phyloP scores from a whole-genome alignment of 2,888 invertebrate species.

The Balanococcus diminutus region DNA sequence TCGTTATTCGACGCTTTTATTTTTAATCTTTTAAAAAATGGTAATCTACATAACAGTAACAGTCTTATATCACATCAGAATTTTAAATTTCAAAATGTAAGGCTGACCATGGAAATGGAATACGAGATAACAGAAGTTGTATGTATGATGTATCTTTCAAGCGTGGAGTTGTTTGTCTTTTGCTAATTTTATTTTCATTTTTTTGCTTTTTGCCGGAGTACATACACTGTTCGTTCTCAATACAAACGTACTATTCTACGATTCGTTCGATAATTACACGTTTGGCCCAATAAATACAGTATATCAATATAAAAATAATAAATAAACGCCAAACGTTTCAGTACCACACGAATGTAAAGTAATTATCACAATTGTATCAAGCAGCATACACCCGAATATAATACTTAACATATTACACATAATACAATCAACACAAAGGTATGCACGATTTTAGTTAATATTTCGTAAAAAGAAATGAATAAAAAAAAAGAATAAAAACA shows the following conservation, averaged over 20 bases:
- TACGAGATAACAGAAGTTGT: neutral
- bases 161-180: neutral
- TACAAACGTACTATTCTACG: neutral
- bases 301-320: constrained; percentile 18
- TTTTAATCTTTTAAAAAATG: constrained; percentile 42
- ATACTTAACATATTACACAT: neutral
- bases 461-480: neutral
- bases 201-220: neutral
- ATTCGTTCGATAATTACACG: constrained; percentile 13
- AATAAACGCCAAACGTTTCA: constrained; percentile 1
- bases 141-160: neutral
- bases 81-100: constrained; percentile 32
- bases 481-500: too few species aligned
- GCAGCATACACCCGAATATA: neutral
- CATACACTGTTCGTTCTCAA: too few species aligned
- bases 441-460: neutral
- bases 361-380: constrained; percentile 7
- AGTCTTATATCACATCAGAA: constrained; percentile 51
- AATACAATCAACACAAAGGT: neutral
- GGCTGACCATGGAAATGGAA: neutral
- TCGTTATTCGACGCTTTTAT: neutral
- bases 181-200: too few species aligned
- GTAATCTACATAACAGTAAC: constrained; percentile 48
- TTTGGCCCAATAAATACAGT: neutral
- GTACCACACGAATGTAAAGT: constrained; percentile 9